A percentile compares a stretch with the other conserved stretches of the same genome.
These are phyloP conservation scores for Apistogramma diplotaenia DNA, from an alignment of 2,113 vertebrate genomes.

Conservation along the genomic window DNA sequence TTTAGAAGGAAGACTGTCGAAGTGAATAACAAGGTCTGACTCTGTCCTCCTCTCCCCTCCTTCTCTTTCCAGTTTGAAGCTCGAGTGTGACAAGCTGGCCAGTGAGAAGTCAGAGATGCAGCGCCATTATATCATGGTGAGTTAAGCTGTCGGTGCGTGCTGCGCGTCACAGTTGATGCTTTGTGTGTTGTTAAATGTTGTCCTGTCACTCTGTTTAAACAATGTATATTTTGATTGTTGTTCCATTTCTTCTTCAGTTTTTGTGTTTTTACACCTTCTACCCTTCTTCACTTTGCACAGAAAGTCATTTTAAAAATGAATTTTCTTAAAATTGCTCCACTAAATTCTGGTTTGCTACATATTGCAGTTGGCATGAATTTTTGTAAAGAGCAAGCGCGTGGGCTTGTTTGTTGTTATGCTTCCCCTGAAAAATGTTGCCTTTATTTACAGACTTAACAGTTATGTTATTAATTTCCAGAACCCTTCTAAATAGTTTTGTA, in stretches of 20 bases:
- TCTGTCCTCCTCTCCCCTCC: slow-evolving; percentile 13
- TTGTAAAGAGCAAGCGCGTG: neutral
- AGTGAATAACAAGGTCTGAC: slow-evolving; percentile 50
- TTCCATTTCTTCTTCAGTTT: neutral
- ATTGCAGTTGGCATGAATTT: neutral
- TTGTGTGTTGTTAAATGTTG: neutral
- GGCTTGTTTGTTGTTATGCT: neutral
- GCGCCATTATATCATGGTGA: slow-evolving; percentile 97
- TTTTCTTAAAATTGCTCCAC: neutral
- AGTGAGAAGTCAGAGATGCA: slow-evolving; percentile 98
- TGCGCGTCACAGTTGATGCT: neutral
- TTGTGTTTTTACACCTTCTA: neutral
- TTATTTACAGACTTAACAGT: neutral
- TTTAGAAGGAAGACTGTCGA: slow-evolving; percentile 31
- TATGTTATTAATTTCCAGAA: neutral
- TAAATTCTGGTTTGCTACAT: neutral
- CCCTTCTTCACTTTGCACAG: neutral
- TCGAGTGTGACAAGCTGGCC: slow-evolving; percentile 95
- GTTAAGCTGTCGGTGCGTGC: slow-evolving; percentile 24
- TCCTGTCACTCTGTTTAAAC: neutral
- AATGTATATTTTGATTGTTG: neutral
- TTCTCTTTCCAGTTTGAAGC: slow-evolving; percentile 80
- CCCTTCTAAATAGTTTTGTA: neutral
- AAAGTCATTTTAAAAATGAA: neutral
- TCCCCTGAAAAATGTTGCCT: neutral